Conservation (phyloP, 2,797 vertebrate species). For the Phoxinus dragarum region DNA sequence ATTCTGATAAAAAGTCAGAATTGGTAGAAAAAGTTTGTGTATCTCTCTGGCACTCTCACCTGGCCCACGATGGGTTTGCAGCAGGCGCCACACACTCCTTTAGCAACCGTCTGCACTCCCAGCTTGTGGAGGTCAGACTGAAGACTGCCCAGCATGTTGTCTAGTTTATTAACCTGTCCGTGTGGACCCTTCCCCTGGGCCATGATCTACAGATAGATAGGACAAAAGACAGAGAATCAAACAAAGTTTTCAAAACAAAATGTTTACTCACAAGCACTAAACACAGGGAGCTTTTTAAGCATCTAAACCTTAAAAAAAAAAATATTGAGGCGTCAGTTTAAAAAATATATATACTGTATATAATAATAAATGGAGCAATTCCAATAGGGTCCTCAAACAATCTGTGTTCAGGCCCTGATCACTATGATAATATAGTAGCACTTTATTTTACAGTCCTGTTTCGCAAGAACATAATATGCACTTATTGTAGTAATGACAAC, state of each 20-base stretch:
- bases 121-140: conserved; percentile 89
- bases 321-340: no score
- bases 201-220: conserved; percentile 79
- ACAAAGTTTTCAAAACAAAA: neutral
- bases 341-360: no score
- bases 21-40: no score
- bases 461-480: no score
- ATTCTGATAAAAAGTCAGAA: no score
- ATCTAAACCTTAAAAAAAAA: neutral
- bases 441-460: no score
- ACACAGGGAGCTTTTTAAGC: neutral
- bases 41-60: conserved; percentile 71
- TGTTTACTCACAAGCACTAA: neutral
- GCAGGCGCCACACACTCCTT: conserved; percentile 89
- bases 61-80: conserved; percentile 89
- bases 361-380: no score
- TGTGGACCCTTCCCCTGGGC: conserved; percentile 77
- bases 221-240: neutral
- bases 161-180: conserved; percentile 84
- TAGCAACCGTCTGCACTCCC: conserved; percentile 87
- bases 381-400: no score
- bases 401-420: no score
- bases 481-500: no score
- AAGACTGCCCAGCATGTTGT: conserved; percentile 89
- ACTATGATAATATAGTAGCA: no score